Evolutionary conservation across 2,888 invertebrate species (phyloP), one percentile per base, ranked within the genome.

Genomic region (Caenorhabditis uteleia): DNA sequence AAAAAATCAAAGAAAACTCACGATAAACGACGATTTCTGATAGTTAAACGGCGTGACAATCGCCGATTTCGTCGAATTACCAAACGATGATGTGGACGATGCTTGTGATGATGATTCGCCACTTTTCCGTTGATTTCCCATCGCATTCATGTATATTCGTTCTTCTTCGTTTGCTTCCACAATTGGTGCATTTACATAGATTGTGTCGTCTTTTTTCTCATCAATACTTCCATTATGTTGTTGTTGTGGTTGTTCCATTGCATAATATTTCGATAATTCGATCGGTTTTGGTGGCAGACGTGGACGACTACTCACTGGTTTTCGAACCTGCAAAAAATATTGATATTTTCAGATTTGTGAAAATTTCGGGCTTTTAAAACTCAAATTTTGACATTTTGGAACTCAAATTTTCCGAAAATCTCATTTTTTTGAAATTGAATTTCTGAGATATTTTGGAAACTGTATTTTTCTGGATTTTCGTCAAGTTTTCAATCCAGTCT

Each of bases 41-140:
- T 68, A 68, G 36, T 68, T 68, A 39, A 60, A 68, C 3, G 68
- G 68, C 0, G 55, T n/a, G 2, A 68, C 60, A 18, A 68, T 50
- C 1, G 64, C 68, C 8, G 68, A 68, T 34, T 50, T 62, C 16
- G 64, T 43, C 7, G 56, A 36, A 2, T 42, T 21, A 21, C 23
- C 31, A 16, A n/a, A n/a, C n/a, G n/a, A n/a, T n/a, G n/a, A n/a
- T n/a, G n/a, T n/a, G n/a, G n/a, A n/a, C n/a, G n/a, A n/a, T n/a
- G 18, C 48, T 1, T 27, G 14, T 1, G 45, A 40, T 31, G 31
- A 14, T 12, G 46, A n/a, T 12, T 39, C 34, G 6, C 27, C 42
- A 12, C 6, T 25, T 38, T 33, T 23, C 26, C 23, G 46, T 10
- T 2, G 48, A 29, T 39, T 39, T 7, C 14, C 20, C 21, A 21